These are phyloP conservation scores for Apodemus speciosus DNA, from an alignment of 2,113 vertebrate genomes.

Conservation along the genomic window DNA sequence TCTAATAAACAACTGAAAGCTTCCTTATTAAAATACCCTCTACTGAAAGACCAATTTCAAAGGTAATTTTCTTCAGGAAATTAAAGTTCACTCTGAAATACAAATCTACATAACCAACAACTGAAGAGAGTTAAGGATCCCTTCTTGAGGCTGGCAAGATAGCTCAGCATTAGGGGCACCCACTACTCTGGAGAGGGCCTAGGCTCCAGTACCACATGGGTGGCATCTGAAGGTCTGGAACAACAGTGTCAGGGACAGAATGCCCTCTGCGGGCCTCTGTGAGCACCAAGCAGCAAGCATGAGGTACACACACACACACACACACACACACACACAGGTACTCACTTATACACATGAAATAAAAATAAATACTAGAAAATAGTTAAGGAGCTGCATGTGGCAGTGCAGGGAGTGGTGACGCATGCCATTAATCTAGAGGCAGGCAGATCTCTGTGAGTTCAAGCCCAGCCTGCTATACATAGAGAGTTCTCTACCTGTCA, in stretches of 20 bases:
- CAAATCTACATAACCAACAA: neutral
- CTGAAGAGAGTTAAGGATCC: neutral
- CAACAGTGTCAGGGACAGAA: neutral
- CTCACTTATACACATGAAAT: neutral
- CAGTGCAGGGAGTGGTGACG: too few relatives aligned
- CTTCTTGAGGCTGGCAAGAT: neutral
- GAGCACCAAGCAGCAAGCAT: neutral
- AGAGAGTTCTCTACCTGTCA: neutral
- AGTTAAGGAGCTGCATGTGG: neutral
- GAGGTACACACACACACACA: too few relatives aligned
- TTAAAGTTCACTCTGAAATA: neutral
- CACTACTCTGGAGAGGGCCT: neutral
- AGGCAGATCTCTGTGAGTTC: neutral
- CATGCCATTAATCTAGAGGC: neutral
- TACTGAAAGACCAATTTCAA: constrained; percentile 45
- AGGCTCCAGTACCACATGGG: neutral
- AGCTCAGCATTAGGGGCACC: neutral
- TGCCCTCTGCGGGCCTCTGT: neutral
- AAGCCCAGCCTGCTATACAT: neutral
- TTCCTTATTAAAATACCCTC: neutral
- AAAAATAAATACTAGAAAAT: neutral
- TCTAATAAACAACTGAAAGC: constrained; percentile 40
- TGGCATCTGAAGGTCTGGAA: neutral
- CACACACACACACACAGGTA: neutral
- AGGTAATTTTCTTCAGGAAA: constrained; percentile 50